phyloP scores from a whole-genome alignment of 2,113 vertebrate species.

The Anguilla japonica region DNA sequence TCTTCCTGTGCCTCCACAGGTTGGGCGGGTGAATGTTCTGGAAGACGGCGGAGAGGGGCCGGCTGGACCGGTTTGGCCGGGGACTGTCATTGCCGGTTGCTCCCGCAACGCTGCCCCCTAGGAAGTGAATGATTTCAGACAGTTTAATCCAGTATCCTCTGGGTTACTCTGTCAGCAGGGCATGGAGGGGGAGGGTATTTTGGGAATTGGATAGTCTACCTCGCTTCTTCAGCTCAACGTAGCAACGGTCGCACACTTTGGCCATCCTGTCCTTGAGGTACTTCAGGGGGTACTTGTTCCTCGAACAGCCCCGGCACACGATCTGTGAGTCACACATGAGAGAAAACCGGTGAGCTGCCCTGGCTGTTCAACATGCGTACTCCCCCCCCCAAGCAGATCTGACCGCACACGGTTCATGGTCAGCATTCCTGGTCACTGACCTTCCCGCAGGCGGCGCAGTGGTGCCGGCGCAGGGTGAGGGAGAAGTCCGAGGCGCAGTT shows the following conservation, averaged over 20 bases:
- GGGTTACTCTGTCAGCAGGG: background rate
- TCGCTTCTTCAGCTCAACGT: conserved; percentile 83
- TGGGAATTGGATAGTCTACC: conserved; percentile 55
- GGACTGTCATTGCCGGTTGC: conserved; percentile 56
- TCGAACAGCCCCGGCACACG: conserved; percentile 91
- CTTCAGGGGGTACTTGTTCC: conserved; percentile 91
- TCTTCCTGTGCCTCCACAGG: conserved; percentile 89
- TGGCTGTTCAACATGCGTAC: background rate
- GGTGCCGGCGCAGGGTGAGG: conserved; percentile 86
- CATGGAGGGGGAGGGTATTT: background rate
- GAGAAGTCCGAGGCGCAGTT: conserved; percentile 94
- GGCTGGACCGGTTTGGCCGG: conserved; percentile 72
- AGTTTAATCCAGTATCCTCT: background rate
- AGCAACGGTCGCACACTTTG: conserved; percentile 95
- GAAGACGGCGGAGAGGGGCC: conserved; percentile 86
- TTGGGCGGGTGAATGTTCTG: conserved; percentile 87
- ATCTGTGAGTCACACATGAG: conserved; percentile 72
- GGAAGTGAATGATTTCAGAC: background rate
- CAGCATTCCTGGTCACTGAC: conserved; percentile 65
- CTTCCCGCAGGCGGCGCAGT: conserved; percentile 94
- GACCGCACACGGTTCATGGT: background rate
- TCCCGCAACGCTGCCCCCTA: conserved; percentile 49
- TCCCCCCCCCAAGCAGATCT: background rate
- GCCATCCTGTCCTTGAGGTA: conserved; percentile 92
- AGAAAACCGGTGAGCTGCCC: background rate